Base-by-base conservation (phyloP, 2,888 invertebrate genomes). In the Entomobrya proxima region DNA sequence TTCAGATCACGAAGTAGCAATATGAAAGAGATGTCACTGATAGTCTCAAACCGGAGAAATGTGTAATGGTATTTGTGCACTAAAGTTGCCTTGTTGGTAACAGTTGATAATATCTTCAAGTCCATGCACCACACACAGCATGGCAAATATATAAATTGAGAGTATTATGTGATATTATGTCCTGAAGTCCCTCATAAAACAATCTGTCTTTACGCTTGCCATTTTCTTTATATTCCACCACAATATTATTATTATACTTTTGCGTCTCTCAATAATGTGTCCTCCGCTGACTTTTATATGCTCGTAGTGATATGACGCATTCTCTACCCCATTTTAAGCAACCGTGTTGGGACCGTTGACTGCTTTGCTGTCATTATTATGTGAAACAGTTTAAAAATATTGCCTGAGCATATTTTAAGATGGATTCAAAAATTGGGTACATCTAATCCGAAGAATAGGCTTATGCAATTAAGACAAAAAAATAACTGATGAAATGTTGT, bases 1-100 rank as follows among this genome's bases (percentile, higher is more conserved):
- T 90, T 90, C 90, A 86, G 88, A 90, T 90, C 90, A 90, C 90
- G 90, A 86, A 89, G 74, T 81, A 75, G 87, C 88, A 90, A 90
- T 90, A 89, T 87, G 88, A 83, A 86, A 75, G 72, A 83, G 67
- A 85, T 69, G 74, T 74, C 47, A 44, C 79, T 74, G 72, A 81
- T 81, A 74, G 52, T n/a, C 30, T 35, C 69, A 52, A 18, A 52
- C 21, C 27, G 18, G 24, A 35, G 55, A 40, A 69, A 27, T 69
- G 55, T 69, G 55, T 80, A 67, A 44, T 69, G 69, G 2, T 21
- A 67, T 15, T 55, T 13, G 27, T 55, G 55, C 11, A 55, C 24
- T 55, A 24, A 55, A 55, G 32, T 75, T 27, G 21, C 52, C 52
- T 32, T 32, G 30, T 52, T 52, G 72, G 72, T 40, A 72, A 72